Evolutionary conservation across 2,888 invertebrate species (phyloP).

Genomic region (Apeira syringaria): DNA sequence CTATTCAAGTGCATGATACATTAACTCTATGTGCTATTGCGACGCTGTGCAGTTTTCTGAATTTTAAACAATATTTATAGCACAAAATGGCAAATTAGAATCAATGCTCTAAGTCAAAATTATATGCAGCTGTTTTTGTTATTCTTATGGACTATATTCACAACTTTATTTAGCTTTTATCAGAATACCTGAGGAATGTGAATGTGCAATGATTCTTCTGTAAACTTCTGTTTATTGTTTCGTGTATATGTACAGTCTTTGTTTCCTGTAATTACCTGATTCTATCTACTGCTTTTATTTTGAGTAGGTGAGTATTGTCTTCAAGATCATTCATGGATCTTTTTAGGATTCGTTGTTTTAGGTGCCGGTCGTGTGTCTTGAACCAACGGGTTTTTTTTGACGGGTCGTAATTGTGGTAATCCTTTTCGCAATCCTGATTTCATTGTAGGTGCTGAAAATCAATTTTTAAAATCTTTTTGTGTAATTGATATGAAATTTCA

Average conservation of each 20-base stretch:
- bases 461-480: conserved; percentile 7
- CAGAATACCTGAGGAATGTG: conserved; percentile 11
- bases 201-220: conserved; percentile 14
- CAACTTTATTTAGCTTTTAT: conserved; percentile 13
- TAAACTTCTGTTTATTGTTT: conserved; percentile 14
- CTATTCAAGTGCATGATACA: conserved; percentile 59
- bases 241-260: conserved; percentile 5
- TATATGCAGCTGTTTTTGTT: conserved; percentile 30
- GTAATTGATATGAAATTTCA: conserved; percentile 47
- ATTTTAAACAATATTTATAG: conserved; percentile 5
- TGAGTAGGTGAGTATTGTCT: conserved; percentile 7
- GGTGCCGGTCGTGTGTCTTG: conserved; percentile 19
- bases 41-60: conserved; percentile 58
- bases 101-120: conserved; percentile 56
- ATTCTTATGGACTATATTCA: conserved; percentile 1
- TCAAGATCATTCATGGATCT: conserved; percentile 6
- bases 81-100: conserved; percentile 53
- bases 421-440: not conserved
- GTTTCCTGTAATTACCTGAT: conserved; percentile 1
- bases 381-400: conserved; percentile 7
- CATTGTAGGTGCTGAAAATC: conserved; percentile 14
- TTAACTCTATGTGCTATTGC: conserved; percentile 50
- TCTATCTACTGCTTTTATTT: not conserved
- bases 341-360: conserved; percentile 6
- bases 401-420: conserved; percentile 1